Evolutionary conservation across 1,140 invertebrate genomes (phyloP), one percentile per base, ranked within the genome.

Genomic region (Monomorium pharaonis): DNA sequence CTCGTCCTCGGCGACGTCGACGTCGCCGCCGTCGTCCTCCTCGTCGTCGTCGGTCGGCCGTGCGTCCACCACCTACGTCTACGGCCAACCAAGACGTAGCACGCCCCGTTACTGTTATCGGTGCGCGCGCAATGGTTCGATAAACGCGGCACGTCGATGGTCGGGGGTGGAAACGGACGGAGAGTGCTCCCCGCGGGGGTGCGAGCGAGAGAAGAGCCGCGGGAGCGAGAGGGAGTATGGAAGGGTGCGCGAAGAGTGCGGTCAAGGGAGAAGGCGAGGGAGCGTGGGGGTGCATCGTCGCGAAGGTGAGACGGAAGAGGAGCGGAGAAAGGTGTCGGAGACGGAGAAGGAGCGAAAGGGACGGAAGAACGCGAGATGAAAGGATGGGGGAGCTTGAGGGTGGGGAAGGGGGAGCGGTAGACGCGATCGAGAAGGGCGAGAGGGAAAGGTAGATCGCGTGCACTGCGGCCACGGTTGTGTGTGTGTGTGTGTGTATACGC

Each of bases 91-190:
- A 91, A 92, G 91, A 90, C 81, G 78, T 90, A 80, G 89, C 85
- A 88, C 81, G 87, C 89, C 89, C 90, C 89, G 76, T 86, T 47
- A 72, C 85, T 65, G 74, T 89, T 88, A 88, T 87, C 91, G 86
- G 74, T 95, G 94, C 94, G 94, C 94, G 94, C 94, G 94, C 94
- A 95, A 84, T 94, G 92, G 94, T 93, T 95, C 94, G 94, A 95
- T 95, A 95, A 92, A 94, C 91, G 94, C 93, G 91, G 89, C 90
- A 93, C 92, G 93, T 94, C 92, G 92, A 94, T 93, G 89, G 76
- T 89, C 84, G 92, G 87, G 89, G 90, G 91, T 89, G 90, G 91
- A 86, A 91, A 54, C 18, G 65, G 78, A 89, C 51, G 83, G 76
- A 85, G 86, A 84, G 9, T 14, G 18, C 44, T 4, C 4, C 2